Base-by-base conservation (phyloP, 2,797 vertebrate genomes). In the Rhinophrynus dorsalis region DNA sequence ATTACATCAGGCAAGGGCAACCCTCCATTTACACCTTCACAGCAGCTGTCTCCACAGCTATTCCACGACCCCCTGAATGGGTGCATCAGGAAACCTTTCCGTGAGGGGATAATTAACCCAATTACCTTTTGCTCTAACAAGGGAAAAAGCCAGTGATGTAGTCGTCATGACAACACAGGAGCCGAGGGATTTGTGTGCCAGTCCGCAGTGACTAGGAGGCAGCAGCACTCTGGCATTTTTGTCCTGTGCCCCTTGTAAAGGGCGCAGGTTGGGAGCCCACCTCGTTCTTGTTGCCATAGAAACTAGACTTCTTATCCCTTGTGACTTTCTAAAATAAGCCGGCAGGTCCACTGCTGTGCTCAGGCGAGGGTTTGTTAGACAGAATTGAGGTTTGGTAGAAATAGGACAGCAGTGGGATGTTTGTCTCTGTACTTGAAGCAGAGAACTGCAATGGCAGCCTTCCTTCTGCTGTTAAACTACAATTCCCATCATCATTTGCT, bases 131-230 rank as follows among this genome's bases (percentile, higher is more conserved):
- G 57, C 75, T 78, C 26, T 76, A 74, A 63, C 79, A 68, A 72
- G 79, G 55, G 60, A 80, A 79, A 83, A 32, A 79, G 79, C 35
- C 9, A 6, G 64, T 17, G 64, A 58, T 68, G 70, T 76, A 59
- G 78, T 88, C 86, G 60, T 77, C 77, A 77, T 77, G 77, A 83
- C 81, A 82, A 87, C 52, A n/a, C 0, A n/a, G 51, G 68, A 65
- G 44, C 30, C 68, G 12, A 15, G 62, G 38, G 54, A 66, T 45
- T 45, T 59, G n/a, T 12, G 37, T 66, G 44, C 42, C 29, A 38
- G n/a, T 38, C 52, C 13, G 32, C 6, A 37, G 56, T 47, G 20
- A 29, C 50, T 47, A 30, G 17, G 4, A 18, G 7, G 3, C 10
- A 29, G 20, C 17, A 26, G 26, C 45, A 32, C 44, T 17, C 58